phyloP scores from a whole-genome alignment of 2,113 vertebrate species.

The Salminus brasiliensis region DNA sequence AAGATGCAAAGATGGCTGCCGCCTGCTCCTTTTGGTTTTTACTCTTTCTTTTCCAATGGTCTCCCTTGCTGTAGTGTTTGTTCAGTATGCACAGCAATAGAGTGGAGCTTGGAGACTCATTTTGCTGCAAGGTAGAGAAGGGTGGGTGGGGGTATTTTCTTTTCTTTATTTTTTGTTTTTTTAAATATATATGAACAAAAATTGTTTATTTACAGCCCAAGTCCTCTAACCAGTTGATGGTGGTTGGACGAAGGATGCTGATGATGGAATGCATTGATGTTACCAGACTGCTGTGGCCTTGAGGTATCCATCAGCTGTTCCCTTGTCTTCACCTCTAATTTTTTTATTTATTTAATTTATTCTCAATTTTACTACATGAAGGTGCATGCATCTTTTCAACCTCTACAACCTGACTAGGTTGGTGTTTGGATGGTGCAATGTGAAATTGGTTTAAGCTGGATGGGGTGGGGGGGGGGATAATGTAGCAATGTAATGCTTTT shows the following conservation, averaged over 20 bases:
- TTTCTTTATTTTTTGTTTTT: no score
- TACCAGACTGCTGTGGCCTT: slow-evolving; percentile 8
- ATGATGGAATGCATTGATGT: slow-evolving; percentile 3
- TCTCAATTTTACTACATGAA: slow-evolving; percentile 35
- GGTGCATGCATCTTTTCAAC: slow-evolving; percentile 23
- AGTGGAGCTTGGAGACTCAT: not conserved
- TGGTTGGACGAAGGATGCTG: not conserved
- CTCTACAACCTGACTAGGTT: slow-evolving; percentile 17
- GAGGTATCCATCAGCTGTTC: not conserved
- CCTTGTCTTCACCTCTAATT: not conserved
- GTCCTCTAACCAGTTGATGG: not conserved
- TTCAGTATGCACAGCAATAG: slow-evolving; percentile 44
- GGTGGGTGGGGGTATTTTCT: not conserved
- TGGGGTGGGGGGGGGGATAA: slow-evolving; percentile 31
- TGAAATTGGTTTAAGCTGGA: slow-evolving; percentile 27
- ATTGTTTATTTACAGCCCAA: not conserved
- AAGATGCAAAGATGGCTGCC: slow-evolving; percentile 9
- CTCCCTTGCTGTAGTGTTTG: slow-evolving; percentile 23
- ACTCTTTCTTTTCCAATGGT: not conserved
- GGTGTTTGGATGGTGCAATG: slow-evolving; percentile 15
- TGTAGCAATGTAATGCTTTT: slow-evolving; percentile 56
- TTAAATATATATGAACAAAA: no score
- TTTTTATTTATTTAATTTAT: slow-evolving; percentile 34
- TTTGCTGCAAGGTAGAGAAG: not conserved
- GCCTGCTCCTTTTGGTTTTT: slow-evolving; percentile 23